Conservation (phyloP, 2,797 vertebrate genomes). For the Mionectes olivaceus region DNA sequence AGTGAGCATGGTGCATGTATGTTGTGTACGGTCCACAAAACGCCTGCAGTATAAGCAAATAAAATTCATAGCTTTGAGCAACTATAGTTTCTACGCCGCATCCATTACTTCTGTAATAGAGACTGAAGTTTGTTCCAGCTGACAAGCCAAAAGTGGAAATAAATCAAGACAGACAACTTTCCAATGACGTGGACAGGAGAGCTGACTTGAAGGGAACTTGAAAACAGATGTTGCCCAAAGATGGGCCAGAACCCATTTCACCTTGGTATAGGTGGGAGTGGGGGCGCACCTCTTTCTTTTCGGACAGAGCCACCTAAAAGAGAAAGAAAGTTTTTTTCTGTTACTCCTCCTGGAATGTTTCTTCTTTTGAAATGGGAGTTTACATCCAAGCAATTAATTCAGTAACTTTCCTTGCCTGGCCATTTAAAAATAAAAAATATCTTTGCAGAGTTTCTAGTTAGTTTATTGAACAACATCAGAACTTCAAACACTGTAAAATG, state of each 20-base stretch:
- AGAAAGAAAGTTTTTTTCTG: neutral
- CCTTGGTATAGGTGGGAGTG: conserved; percentile 85
- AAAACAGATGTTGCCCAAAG: conserved; percentile 10
- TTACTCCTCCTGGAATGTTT: neutral
- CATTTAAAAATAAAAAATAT: neutral
- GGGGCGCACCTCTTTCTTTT: conserved; percentile 86
- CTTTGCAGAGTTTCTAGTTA: neutral
- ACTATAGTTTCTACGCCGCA: conserved; percentile 41
- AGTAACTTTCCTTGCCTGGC: neutral
- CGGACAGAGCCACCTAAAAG: conserved; percentile 79
- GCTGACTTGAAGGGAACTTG: conserved; percentile 31
- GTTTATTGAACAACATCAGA: neutral
- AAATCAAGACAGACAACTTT: conserved; percentile 35
- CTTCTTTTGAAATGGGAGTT: neutral
- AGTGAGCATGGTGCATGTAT: neutral
- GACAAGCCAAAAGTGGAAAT: conserved; percentile 54
- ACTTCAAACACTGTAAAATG: neutral
- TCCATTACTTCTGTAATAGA: conserved; percentile 45
- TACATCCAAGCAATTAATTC: neutral
- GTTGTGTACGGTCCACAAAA: neutral
- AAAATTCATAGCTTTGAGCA: conserved; percentile 55
- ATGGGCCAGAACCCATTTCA: conserved; percentile 73
- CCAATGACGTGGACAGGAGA: conserved; percentile 46
- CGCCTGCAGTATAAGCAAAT: conserved; percentile 61
- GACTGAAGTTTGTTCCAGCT: conserved; percentile 13